Conservation (phyloP, 2,113 vertebrate species). For the Tiliqua scincoides region DNA sequence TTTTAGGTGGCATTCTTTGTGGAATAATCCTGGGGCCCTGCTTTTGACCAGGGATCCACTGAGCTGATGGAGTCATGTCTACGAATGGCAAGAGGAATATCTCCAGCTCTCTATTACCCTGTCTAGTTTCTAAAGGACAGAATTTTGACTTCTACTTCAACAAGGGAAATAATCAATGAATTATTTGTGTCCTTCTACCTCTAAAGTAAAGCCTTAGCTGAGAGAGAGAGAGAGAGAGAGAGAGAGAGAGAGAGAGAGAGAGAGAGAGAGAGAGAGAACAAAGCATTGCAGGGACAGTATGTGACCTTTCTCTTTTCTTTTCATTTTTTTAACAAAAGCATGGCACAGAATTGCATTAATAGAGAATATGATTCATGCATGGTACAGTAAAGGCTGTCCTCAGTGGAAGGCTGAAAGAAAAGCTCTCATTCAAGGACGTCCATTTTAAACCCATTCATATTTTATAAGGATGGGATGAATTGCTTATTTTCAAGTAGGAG, state of each 20-base stretch:
- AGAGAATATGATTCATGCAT: conserved; percentile 59
- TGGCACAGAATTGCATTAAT: conserved; percentile 57
- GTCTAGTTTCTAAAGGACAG: conserved; percentile 5
- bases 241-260: background rate
- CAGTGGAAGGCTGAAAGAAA: conserved; percentile 58
- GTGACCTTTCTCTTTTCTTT: conserved; percentile 45
- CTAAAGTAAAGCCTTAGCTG: conserved; percentile 1
- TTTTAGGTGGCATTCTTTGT: background rate
- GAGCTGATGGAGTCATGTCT: background rate
- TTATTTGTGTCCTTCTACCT: conserved; percentile 28
- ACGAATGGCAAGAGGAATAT: background rate
- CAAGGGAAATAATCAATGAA: conserved; percentile 15
- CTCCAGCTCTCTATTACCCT: background rate
- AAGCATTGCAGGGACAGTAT: conserved; percentile 18
- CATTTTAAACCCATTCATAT: conserved; percentile 69
- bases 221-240: background rate
- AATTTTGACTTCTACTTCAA: background rate
- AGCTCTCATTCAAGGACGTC: conserved; percentile 61
- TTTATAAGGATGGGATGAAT: conserved; percentile 64
- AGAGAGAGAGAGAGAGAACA: background rate
- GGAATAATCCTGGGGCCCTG: background rate
- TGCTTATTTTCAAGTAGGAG: conserved; percentile 64
- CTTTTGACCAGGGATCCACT: background rate
- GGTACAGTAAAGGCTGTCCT: conserved; percentile 56
- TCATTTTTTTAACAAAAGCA: conserved; percentile 49